A percentile compares a stretch with the other conserved stretches of the same genome.
phyloP scores from a whole-genome alignment of 1,140 invertebrate genomes.

The Drosophila bocqueti region DNA sequence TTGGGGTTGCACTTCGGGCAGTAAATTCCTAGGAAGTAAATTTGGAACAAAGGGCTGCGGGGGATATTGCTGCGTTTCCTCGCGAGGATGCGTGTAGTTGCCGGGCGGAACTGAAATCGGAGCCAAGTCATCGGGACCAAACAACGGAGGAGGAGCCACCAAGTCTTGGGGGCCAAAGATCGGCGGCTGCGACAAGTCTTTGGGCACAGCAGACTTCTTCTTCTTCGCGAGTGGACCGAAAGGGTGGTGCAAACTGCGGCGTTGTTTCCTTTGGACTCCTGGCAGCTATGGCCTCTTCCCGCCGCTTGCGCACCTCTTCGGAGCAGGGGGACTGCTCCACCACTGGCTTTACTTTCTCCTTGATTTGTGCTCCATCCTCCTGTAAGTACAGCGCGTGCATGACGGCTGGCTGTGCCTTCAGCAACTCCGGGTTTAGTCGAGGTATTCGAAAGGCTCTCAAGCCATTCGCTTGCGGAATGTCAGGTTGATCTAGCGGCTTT shows the following conservation, averaged over 20 bases:
- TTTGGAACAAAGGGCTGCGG: no score
- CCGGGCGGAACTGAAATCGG: no score
- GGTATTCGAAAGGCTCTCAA: conserved; percentile 1
- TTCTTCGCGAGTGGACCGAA: neutral
- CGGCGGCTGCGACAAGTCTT: neutral
- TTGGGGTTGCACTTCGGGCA: neutral
- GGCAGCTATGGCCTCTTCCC: conserved; percentile 1
- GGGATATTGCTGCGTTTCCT: neutral
- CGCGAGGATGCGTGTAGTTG: neutral
- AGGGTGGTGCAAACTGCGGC: conserved; percentile 45
- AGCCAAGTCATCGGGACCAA: neutral
- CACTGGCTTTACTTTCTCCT: neutral
- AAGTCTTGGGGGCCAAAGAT: neutral
- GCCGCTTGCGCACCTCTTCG: neutral
- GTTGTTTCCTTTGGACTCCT: neutral
- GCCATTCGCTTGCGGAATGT: no score
- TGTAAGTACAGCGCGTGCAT: conserved; percentile 9
- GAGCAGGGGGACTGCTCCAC: no score
- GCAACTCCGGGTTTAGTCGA: neutral
- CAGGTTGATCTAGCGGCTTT: neutral
- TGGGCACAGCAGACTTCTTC: neutral
- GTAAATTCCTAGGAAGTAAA: neutral
- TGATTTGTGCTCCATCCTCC: neutral
- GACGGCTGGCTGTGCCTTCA: conserved; percentile 8
- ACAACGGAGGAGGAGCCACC: neutral